Conservation (phyloP, 2,113 vertebrate genomes). For the Colistium nudipinnis region DNA sequence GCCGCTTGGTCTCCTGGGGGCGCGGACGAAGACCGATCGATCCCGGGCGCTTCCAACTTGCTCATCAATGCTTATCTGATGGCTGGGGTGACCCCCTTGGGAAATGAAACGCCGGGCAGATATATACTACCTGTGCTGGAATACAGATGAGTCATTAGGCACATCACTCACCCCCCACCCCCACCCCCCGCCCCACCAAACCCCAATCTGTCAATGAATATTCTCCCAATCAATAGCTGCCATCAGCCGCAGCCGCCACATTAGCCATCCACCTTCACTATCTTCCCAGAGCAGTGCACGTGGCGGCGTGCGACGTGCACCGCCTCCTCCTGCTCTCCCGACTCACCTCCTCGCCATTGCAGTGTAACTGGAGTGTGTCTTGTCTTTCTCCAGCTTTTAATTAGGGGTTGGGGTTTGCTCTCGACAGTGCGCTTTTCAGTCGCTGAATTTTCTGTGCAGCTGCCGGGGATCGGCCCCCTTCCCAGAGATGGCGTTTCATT, state of each 20-base stretch:
- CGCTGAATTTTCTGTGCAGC: not conserved
- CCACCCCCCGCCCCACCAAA: not conserved
- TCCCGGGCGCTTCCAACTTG: not conserved
- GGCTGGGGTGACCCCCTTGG: slow-evolving; percentile 6
- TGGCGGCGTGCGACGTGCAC: not conserved
- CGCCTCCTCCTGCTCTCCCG: not conserved
- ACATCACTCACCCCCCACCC: not conserved
- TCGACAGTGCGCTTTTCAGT: slow-evolving; percentile 19
- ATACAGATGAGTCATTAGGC: slow-evolving; percentile 20
- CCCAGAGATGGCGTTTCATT: not conserved
- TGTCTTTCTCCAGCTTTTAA: slow-evolving; percentile 34
- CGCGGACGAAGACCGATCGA: slow-evolving; percentile 11
- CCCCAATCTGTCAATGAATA: not conserved
- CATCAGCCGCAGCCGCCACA: not conserved
- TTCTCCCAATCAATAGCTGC: not conserved
- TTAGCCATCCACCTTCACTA: not conserved
- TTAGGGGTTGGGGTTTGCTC: slow-evolving; percentile 15
- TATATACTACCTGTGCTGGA: slow-evolving; percentile 16
- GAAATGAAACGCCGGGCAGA: slow-evolving; percentile 43
- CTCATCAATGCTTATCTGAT: slow-evolving; percentile 32
- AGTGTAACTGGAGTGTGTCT: slow-evolving; percentile 1
- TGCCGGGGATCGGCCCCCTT: not conserved
- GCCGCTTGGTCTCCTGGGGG: not conserved
- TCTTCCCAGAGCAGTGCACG: not conserved
- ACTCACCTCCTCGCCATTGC: not conserved